Evolutionary conservation across 1,140 invertebrate genomes (phyloP).

Genomic region (Trypoxylus dichotomus): DNA sequence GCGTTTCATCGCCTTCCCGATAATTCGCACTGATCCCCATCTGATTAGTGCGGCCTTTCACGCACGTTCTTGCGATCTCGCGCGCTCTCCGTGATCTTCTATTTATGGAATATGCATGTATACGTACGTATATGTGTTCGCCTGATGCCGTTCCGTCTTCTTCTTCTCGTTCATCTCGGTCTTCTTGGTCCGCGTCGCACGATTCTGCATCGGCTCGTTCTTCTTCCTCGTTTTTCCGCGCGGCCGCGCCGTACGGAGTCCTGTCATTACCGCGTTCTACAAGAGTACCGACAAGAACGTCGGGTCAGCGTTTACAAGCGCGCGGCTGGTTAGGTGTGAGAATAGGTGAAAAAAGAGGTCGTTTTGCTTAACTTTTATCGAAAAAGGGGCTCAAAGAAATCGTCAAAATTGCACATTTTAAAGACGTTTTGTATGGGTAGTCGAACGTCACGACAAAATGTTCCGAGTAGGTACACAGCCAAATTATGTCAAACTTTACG

Average conservation of each 20-base stretch:
- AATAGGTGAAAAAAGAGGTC: too few species aligned
- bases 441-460: too few species aligned
- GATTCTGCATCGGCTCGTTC: neutral
- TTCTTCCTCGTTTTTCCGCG: neutral
- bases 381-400: too few species aligned
- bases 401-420: too few species aligned
- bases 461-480: too few species aligned
- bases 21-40: conserved; percentile 26
- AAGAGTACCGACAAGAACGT: neutral
- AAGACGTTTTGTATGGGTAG: too few species aligned
- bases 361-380: too few species aligned
- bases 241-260: neutral
- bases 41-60: conserved; percentile 24
- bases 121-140: neutral
- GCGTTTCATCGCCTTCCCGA: conserved; percentile 10
- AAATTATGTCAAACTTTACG: too few species aligned
- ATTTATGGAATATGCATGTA: conserved; percentile 16
- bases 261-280: neutral
- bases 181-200: neutral
- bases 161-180: neutral
- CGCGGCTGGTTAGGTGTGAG: too few species aligned
- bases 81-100: conserved; percentile 3
- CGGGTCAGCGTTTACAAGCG: too few species aligned
- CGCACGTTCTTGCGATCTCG: conserved; percentile 6
- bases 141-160: neutral